Percentiles rank a stretch among this genome's conserved stretches.
Evolutionary conservation across 2,113 vertebrate species (phyloP).

Genomic region (Ceyx cyanopectus): DNA sequence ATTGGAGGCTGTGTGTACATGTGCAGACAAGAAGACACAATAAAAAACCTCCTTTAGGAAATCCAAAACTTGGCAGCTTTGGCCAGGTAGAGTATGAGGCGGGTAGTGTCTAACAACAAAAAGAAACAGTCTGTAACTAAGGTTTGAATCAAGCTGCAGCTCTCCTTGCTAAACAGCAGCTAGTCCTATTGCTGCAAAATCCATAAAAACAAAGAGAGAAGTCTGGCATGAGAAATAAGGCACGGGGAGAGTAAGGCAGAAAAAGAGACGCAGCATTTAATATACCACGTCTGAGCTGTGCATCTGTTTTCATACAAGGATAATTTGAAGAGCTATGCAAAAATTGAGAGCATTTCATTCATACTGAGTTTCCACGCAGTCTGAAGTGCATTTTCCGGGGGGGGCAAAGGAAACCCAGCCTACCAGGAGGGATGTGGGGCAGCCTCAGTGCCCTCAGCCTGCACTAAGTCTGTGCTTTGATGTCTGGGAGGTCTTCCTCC

Average conservation of each 20-base stretch:
- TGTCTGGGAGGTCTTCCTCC: not conserved
- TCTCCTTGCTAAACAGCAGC: conserved; percentile 76
- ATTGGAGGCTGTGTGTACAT: conserved; percentile 81
- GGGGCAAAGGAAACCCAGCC: not conserved
- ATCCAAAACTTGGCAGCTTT: conserved; percentile 82
- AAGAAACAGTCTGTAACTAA: conserved; percentile 75
- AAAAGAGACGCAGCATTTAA: not conserved
- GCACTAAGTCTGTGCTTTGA: not conserved
- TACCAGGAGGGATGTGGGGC: not conserved
- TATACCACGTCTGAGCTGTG: not conserved
- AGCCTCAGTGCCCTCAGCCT: not conserved
- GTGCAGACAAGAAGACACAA: conserved; percentile 83
- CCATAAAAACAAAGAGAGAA: conserved; percentile 73
- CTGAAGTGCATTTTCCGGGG: not conserved
- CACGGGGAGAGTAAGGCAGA: conserved; percentile 15
- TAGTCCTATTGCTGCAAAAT: conserved; percentile 73
- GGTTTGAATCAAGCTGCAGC: conserved; percentile 74
- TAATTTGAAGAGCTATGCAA: conserved; percentile 24
- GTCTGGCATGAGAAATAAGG: conserved; percentile 68
- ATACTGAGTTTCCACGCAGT: not conserved
- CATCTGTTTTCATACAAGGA: conserved; percentile 34
- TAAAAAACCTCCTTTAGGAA: conserved; percentile 82
- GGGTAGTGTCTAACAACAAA: conserved; percentile 78
- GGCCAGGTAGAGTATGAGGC: conserved; percentile 78
- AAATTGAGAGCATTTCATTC: conserved; percentile 11